Percentiles rank a stretch among this genome's conserved stretches.
Evolutionary conservation across 2,113 vertebrate species (phyloP).

Genomic region (Cranoglanis bouderius): DNA sequence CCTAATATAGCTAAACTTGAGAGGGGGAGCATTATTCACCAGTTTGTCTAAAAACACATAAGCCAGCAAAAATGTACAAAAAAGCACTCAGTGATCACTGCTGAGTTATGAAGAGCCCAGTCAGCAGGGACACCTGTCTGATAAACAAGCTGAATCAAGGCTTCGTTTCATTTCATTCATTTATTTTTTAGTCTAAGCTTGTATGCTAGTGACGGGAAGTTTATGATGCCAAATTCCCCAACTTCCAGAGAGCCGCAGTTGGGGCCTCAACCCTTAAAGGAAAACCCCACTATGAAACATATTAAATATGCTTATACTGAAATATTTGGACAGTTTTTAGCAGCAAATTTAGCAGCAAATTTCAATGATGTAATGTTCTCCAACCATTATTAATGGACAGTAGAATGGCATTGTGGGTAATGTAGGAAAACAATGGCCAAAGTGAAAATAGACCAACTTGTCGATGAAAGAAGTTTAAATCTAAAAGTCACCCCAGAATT

Average conservation of each 20-base stretch:
- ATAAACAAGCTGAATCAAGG: conserved; percentile 2
- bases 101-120: not conserved
- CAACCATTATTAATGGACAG: not conserved
- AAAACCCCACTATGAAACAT: not conserved
- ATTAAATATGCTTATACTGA: not conserved
- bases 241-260: not conserved
- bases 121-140: not conserved
- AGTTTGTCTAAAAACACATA: not conserved
- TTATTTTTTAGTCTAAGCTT: not conserved
- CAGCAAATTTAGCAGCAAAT: not conserved
- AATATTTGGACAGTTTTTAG: not conserved
- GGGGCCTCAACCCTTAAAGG: not conserved
- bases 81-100: not conserved
- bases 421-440: not conserved
- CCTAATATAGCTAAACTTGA: not conserved
- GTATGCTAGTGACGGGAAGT: not conserved
- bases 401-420: not conserved
- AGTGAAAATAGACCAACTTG: not conserved
- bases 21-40: not conserved
- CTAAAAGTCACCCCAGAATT: not conserved
- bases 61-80: not conserved
- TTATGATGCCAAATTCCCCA: not conserved
- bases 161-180: not conserved
- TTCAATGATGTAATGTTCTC: not conserved
- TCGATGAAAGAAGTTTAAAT: not conserved